Conservation (phyloP, 2,113 vertebrate genomes). For the Sitta europaea region DNA sequence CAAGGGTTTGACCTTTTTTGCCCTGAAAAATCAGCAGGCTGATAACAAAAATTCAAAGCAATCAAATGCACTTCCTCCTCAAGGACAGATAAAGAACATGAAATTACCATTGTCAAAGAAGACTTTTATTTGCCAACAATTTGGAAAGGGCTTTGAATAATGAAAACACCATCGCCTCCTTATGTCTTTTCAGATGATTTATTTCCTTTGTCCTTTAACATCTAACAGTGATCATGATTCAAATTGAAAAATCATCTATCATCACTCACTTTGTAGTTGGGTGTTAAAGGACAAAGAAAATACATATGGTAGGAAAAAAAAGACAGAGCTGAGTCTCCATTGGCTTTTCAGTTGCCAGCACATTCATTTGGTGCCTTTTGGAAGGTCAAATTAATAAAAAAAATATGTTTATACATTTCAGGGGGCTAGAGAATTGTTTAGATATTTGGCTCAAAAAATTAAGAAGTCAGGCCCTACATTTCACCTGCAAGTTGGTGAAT, state of each 20-base stretch:
- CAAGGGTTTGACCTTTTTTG: background rate
- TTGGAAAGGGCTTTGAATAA: conserved; percentile 10
- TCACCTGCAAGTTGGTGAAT: background rate
- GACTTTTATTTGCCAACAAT: conserved; percentile 5
- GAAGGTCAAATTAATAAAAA: background rate
- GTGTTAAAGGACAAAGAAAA: conserved; percentile 45
- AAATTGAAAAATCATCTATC: conserved; percentile 49
- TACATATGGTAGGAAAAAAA: background rate
- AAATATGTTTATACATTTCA: background rate
- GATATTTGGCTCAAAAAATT: background rate
- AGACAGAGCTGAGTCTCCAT: background rate
- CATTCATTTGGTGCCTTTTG: background rate
- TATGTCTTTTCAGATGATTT: conserved; percentile 46
- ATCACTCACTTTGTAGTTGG: conserved; percentile 8
- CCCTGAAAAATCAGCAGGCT: background rate
- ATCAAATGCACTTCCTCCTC: background rate
- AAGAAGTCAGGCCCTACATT: background rate
- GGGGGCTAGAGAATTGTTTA: background rate
- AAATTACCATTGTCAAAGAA: background rate
- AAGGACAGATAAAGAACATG: conserved; percentile 2
- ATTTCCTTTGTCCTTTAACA: conserved; percentile 44
- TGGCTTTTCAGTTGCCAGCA: background rate
- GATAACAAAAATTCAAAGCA: background rate
- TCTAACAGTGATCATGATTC: conserved; percentile 38
- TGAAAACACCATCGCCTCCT: background rate